A percentile compares a stretch with the other conserved stretches of the same genome.
Conservation (phyloP, 2,797 vertebrate genomes). For the Neosilurus hyrtlii region DNA sequence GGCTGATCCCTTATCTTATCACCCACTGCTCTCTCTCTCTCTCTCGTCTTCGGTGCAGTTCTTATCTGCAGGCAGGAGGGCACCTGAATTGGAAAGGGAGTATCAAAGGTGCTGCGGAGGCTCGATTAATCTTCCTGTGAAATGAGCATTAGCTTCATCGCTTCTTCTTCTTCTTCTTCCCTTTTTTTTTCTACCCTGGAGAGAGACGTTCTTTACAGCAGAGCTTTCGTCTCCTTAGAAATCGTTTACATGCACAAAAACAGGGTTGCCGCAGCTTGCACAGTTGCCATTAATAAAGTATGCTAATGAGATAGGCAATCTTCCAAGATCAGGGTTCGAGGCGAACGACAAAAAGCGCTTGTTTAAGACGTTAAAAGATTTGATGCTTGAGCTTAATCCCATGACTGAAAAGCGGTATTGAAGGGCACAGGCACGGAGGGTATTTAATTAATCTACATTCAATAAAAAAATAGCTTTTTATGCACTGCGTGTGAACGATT, state of each 20-base stretch:
- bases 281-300: conserved; percentile 47
- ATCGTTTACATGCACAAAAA: conserved; percentile 43
- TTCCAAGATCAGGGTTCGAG: conserved; percentile 31
- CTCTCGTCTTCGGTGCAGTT: conserved; percentile 29
- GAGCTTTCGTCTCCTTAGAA: conserved; percentile 51
- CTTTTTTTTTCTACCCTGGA: conserved; percentile 25
- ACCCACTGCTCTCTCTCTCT: background rate
- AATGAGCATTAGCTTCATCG: conserved; percentile 51
- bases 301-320: conserved; percentile 31
- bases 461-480: conserved; percentile 3
- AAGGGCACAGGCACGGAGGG: background rate
- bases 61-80: conserved; percentile 54
- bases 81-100: conserved; percentile 10
- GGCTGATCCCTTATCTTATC: conserved; percentile 52
- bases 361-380: background rate
- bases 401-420: background rate
- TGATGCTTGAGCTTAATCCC: conserved; percentile 3
- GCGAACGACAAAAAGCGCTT: background rate
- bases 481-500: background rate
- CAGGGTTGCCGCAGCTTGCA: conserved; percentile 28
- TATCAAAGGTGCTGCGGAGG: conserved; percentile 31
- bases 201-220: conserved; percentile 44
- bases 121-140: conserved; percentile 49
- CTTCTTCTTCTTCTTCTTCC: conserved; percentile 12
- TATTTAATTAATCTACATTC: conserved; percentile 1